phyloP scores from a whole-genome alignment of 2,888 invertebrate species.

The Unio delphinus region DNA sequence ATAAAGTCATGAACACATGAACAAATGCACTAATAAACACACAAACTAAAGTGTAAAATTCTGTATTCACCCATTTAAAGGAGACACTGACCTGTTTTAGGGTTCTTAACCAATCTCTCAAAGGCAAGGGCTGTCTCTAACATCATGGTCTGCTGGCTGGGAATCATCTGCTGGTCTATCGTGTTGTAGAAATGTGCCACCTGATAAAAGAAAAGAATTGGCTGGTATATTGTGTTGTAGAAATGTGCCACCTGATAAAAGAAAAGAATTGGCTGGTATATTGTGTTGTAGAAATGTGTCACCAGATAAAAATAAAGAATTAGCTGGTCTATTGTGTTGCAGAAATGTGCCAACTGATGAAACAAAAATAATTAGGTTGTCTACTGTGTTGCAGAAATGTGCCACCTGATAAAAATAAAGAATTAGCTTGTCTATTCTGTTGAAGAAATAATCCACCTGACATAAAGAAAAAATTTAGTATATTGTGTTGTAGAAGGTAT shows the following conservation, averaged over 20 bases:
- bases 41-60: background rate
- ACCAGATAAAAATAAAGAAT: too few species aligned
- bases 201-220: too few species aligned
- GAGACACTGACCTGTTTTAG: conserved; percentile 65
- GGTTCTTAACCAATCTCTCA: conserved; percentile 83
- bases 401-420: too few species aligned
- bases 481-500: too few species aligned
- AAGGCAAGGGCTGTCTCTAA: conserved; percentile 91
- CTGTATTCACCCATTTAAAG: background rate
- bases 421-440: too few species aligned
- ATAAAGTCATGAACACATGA: background rate
- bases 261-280: background rate
- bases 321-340: too few species aligned
- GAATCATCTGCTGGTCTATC: conserved; percentile 96
- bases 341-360: too few species aligned
- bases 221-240: conserved; percentile 83
- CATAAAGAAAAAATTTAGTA: too few species aligned
- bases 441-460: too few species aligned
- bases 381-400: too few species aligned
- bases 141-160: conserved; percentile 96
- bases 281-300: too few species aligned
- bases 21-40: background rate
- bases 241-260: conserved; percentile 73
- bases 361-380: too few species aligned
- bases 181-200: conserved; percentile 87